Base-by-base conservation (phyloP, 2,888 invertebrate genomes). In the Dryadula phaetusa region DNA sequence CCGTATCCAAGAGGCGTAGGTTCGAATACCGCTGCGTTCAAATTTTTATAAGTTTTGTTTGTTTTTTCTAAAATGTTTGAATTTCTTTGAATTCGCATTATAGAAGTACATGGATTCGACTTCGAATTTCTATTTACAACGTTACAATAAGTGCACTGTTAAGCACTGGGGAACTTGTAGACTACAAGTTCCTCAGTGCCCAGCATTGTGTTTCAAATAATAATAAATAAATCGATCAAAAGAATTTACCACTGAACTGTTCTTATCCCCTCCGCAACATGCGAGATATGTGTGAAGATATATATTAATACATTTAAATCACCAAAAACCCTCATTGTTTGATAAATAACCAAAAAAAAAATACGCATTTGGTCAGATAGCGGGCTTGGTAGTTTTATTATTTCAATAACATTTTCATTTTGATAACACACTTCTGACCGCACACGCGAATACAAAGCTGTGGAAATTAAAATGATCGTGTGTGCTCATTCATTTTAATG, bases 401-500 rank as follows among this genome's bases (percentile, higher is more conserved):
- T 54, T 54, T 54, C 54, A 37, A 54, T 54, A 54, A 37, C 22
- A 54, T 56, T 56, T 40, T 40, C n/a, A 40, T 25, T 56, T 37
- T 40, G 40, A 56, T 56, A 40, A 56, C 40, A 22, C 56, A 25
- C 56, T 56, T n/a, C n/a, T 56, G 40, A 56, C 56, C 40, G 56
- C 56, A 40, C 54, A 22, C 40, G 25, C 56, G 5, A n/a, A 40
- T 10, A 56, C 40, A 56, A 56, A 56, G 40, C 56, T 40, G 56
- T 56, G 56, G 40, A 56, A 56, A 46, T 60, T 60, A 46, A 60
- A 60, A 60, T 60, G 32, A 46, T 32, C 44, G 25, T 58, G 42
- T 44, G 60, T 44, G 60, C 25, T 44, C 44, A 60, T 44, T 60
- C 60, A 44, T 60, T 53, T 53, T 58, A 40, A 37, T 22, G 56